These are phyloP conservation scores for Phanerotoma sp. DNA, from an alignment of 2,888 invertebrate genomes.

Conservation along the genomic window DNA sequence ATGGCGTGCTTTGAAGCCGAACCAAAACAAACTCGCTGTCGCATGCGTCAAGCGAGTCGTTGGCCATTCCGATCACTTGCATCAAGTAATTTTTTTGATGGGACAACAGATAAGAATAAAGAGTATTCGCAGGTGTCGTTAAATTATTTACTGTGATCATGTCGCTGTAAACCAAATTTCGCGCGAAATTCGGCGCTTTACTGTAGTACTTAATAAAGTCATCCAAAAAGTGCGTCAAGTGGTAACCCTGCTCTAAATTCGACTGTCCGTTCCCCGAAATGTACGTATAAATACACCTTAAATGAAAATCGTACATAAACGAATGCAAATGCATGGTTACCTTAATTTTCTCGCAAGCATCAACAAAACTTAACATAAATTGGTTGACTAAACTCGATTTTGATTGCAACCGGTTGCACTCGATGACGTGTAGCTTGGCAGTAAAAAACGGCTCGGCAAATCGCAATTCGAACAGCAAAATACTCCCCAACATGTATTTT, in stretches of 20 bases:
- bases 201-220: slow-evolving; percentile 78
- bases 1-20: slow-evolving; percentile 62
- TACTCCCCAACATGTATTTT: slow-evolving; percentile 69
- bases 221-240: slow-evolving; percentile 71
- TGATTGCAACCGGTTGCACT: slow-evolving; percentile 64
- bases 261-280: slow-evolving; percentile 62
- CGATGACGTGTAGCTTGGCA: slow-evolving; percentile 68
- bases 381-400: slow-evolving; percentile 62
- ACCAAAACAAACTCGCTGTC: slow-evolving; percentile 67
- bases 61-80: slow-evolving; percentile 67
- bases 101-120: slow-evolving; percentile 70
- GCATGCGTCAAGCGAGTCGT: slow-evolving; percentile 48
- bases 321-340: slow-evolving; percentile 74
- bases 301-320: slow-evolving; percentile 76
- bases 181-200: slow-evolving; percentile 74
- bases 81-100: slow-evolving; percentile 70
- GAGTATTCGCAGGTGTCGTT: slow-evolving; percentile 65
- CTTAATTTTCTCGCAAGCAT: slow-evolving; percentile 70
- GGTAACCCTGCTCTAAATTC: slow-evolving; percentile 65
- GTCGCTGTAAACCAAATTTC: slow-evolving; percentile 71
- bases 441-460: slow-evolving; percentile 72
- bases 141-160: slow-evolving; percentile 63
- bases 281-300: slow-evolving; percentile 68
- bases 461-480: slow-evolving; percentile 69
- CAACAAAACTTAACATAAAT: slow-evolving; percentile 66